A percentile compares a stretch with the other conserved stretches of the same genome.
Conservation (phyloP, 2,797 vertebrate genomes). For the Anas georgica region DNA sequence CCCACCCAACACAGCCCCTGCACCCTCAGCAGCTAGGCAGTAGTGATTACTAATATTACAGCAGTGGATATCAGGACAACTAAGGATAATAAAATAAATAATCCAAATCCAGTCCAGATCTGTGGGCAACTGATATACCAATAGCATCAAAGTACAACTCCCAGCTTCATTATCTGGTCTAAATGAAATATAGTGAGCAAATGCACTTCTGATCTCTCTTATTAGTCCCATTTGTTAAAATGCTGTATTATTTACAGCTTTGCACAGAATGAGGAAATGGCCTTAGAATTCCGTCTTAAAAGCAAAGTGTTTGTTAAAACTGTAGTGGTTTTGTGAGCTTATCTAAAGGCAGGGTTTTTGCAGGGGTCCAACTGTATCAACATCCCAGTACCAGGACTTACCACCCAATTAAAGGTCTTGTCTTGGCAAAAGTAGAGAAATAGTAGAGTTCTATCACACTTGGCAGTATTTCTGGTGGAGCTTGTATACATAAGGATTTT, state of each 20-base stretch:
- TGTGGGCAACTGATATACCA: not conserved
- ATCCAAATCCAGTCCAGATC: not conserved
- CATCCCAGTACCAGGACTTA: not conserved
- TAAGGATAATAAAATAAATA: not conserved
- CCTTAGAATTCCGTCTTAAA: not conserved
- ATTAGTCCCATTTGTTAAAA: slow-evolving; percentile 54
- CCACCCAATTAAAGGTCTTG: not conserved
- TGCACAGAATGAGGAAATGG: not conserved
- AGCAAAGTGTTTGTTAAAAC: not conserved
- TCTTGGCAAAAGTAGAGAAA: not conserved
- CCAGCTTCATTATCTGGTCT: slow-evolving; percentile 6
- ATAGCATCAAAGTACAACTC: not conserved
- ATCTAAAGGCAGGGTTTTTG: not conserved
- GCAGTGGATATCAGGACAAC: not conserved
- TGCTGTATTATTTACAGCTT: slow-evolving; percentile 17
- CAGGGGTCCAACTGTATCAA: not conserved
- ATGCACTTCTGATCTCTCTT: slow-evolving; percentile 39
- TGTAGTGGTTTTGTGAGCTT: not conserved
- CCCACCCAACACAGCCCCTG: fast-evolving
- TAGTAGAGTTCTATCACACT: not conserved
- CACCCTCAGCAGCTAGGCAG: not conserved
- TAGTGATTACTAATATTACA: not conserved
- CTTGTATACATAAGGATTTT: not conserved
- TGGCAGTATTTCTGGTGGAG: not conserved
- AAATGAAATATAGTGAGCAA: slow-evolving; percentile 40